Conservation (phyloP, 2,113 vertebrate species). For the Procavia capensis region DNA sequence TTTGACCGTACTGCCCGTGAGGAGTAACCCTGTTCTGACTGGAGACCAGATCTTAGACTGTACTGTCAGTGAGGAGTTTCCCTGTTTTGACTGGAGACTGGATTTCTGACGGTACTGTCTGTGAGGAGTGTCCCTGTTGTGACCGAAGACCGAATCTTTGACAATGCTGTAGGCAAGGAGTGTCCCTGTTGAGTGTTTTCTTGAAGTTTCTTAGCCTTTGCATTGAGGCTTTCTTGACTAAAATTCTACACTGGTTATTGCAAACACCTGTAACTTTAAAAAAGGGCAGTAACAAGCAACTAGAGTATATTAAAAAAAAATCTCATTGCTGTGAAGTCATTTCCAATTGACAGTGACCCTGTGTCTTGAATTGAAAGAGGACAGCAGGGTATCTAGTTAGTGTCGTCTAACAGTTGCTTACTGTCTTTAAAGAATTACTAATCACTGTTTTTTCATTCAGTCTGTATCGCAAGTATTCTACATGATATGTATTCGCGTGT, state of each 20-base stretch:
- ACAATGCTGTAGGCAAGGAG: not conserved
- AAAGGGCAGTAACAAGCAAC: not conserved
- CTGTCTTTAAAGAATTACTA: not conserved
- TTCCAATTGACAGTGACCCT: not conserved
- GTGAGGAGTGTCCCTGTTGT: not conserved
- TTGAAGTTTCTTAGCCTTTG: not conserved
- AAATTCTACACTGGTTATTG: not conserved
- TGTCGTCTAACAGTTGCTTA: not conserved
- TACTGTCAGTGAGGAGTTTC: not conserved
- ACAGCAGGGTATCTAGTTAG: not conserved
- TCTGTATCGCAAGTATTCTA: too few species aligned
- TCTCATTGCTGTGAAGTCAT: not conserved
- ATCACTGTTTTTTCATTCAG: not conserved
- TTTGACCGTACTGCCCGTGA: not conserved
- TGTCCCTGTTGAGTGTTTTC: not conserved
- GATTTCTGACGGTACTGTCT: not conserved
- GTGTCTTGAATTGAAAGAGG: slow-evolving; percentile 21
- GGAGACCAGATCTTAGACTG: not conserved
- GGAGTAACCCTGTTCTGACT: not conserved
- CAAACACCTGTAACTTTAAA: not conserved
- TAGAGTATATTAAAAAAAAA: not conserved
- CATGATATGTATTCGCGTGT: not conserved
- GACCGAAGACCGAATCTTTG: not conserved
- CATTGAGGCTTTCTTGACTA: slow-evolving; percentile 27
- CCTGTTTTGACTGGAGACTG: not conserved